Evolutionary conservation across 2,888 invertebrate species (phyloP).

Genomic region (Eueremaeus valkanovi): DNA sequence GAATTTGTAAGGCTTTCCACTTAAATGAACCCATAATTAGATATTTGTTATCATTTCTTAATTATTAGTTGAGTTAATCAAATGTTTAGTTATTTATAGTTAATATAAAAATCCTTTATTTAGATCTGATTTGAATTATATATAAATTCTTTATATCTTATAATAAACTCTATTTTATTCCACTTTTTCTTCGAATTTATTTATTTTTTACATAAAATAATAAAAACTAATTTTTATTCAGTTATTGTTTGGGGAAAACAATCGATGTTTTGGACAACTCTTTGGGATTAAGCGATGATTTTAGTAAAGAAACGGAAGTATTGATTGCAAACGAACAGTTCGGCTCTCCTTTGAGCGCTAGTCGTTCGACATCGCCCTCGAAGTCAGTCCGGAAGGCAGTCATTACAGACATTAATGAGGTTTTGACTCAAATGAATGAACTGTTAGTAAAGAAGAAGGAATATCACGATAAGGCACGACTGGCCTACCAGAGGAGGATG

Average conservation of each 20-base stretch:
- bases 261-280: slow-evolving; percentile 23
- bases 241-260: slow-evolving; percentile 26
- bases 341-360: background rate
- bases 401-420: background rate
- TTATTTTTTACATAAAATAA: background rate
- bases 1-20: no score
- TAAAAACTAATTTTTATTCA: background rate
- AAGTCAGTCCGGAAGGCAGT: background rate
- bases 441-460: background rate
- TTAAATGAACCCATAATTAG: no score
- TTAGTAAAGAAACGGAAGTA: slow-evolving; percentile 19
- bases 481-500: slow-evolving; percentile 15
- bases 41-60: background rate
- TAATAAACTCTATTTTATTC: no score
- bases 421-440: background rate
- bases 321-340: background rate
- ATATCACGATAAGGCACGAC: slow-evolving; percentile 15
- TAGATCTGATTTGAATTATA: background rate
- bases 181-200: no score
- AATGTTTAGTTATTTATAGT: no score
- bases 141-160: background rate
- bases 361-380: slow-evolving; percentile 4
- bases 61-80: no score
- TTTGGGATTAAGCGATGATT: background rate
- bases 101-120: no score